phyloP scores from a whole-genome alignment of 2,888 invertebrate genomes.

The Nomada goodeniana region DNA sequence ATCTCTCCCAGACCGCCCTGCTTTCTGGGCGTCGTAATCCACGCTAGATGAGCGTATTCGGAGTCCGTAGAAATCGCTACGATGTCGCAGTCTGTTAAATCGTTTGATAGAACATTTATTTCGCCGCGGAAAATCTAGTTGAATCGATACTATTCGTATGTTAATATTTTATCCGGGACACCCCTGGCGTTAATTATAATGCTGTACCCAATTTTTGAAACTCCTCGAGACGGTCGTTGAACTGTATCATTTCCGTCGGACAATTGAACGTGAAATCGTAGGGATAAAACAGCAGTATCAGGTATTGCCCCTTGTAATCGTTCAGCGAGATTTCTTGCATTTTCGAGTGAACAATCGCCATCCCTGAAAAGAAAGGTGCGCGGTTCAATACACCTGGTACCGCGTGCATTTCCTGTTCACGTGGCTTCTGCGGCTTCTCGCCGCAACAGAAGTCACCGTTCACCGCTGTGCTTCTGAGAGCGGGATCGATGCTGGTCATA shows the following conservation, averaged over 20 bases:
- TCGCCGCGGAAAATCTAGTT: background rate
- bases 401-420: constrained; percentile 18
- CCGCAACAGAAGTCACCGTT: constrained; percentile 31
- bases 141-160: too few species aligned
- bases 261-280: constrained; percentile 74
- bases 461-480: background rate
- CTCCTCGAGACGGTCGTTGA: constrained; percentile 74
- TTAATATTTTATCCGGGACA: background rate
- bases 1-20: constrained; percentile 94
- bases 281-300: constrained; percentile 74
- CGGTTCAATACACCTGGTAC: constrained; percentile 59
- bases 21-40: constrained; percentile 74
- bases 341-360: constrained; percentile 67
- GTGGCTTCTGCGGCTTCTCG: constrained; percentile 10
- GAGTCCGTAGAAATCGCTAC: constrained; percentile 76
- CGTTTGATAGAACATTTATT: background rate
- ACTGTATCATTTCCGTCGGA: constrained; percentile 76
- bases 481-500: background rate
- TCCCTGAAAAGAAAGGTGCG: constrained; percentile 73
- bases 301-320: constrained; percentile 71
- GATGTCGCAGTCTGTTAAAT: constrained; percentile 65
- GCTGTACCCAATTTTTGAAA: constrained; percentile 68
- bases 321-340: constrained; percentile 65
- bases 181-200: background rate
- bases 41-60: constrained; percentile 71